Evolutionary conservation across 92 coral and sea anemone species (phyloP).

Genomic region (Zoanthus sociatus): DNA sequence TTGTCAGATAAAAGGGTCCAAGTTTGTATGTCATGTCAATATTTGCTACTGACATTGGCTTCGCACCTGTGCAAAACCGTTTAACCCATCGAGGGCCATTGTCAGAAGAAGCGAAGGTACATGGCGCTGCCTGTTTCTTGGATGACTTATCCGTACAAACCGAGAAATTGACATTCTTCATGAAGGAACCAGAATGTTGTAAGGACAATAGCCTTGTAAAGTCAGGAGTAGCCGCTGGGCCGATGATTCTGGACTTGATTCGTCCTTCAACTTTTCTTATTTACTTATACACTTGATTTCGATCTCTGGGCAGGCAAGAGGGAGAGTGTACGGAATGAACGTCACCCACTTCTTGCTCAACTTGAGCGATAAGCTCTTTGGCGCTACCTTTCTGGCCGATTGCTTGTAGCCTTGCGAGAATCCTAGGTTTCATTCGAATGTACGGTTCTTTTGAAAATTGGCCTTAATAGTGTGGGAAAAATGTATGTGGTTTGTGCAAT

Average conservation of each 20-base stretch:
- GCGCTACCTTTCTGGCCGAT: conserved; percentile 16
- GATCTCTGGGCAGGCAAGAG: conserved; percentile 22
- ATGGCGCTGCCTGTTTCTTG: not conserved
- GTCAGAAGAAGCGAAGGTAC: not conserved
- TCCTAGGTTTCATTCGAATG: conserved; percentile 35
- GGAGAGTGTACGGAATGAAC: conserved; percentile 19
- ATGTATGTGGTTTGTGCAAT: too few relatives aligned
- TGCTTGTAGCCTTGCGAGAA: conserved; percentile 23
- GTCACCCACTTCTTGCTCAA: conserved; percentile 28
- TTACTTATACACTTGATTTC: conserved; percentile 44
- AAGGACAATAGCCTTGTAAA: not conserved
- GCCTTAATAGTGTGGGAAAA: too few relatives aligned
- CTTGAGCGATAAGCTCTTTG: conserved; percentile 30
- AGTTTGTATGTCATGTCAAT: conserved; percentile 44
- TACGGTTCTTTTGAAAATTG: conserved; percentile 22
- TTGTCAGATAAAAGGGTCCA: conserved; percentile 44
- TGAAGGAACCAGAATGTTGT: conserved; percentile 24
- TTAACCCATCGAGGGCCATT: too few relatives aligned
- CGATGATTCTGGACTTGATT: conserved; percentile 33
- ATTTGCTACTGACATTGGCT: conserved; percentile 1
- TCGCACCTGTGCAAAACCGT: conserved; percentile 1
- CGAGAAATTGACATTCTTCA: conserved; percentile 7
- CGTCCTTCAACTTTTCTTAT: conserved; percentile 4
- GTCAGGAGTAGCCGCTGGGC: conserved; percentile 16
- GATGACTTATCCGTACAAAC: too few relatives aligned